These are phyloP conservation scores for Drosophila tsacasi DNA, from an alignment of 1,140 invertebrate genomes.

Conservation along the genomic window DNA sequence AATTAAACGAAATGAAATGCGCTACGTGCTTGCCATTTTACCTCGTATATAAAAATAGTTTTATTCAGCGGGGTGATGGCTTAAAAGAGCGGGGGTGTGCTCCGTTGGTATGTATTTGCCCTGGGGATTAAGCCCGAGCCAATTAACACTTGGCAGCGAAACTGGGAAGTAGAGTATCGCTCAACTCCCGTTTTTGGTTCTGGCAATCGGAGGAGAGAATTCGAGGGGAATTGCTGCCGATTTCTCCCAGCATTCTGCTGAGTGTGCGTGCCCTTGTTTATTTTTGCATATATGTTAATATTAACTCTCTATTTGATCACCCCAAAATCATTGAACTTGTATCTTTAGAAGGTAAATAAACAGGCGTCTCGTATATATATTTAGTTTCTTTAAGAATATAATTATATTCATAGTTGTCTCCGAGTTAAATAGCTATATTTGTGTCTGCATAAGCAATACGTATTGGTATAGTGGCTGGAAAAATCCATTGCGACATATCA, in stretches of 20 bases:
- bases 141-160: conserved; percentile 24
- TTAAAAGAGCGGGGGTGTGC: background rate
- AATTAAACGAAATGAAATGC: conserved; percentile 43
- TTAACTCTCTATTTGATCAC: background rate
- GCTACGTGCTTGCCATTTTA: conserved; percentile 27
- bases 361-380: background rate
- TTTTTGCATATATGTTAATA: conserved; percentile 18
- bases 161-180: conserved; percentile 9
- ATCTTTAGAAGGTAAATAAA: background rate
- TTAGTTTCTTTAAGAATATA: no score
- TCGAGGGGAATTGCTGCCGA: conserved; percentile 18
- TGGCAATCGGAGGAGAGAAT: conserved; percentile 13
- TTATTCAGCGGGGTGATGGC: background rate
- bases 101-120: background rate
- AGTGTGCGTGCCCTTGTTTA: conserved; percentile 2
- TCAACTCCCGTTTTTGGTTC: conserved; percentile 18
- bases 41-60: conserved; percentile 25
- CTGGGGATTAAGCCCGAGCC: conserved; percentile 17
- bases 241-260: conserved; percentile 11
- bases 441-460: no score
- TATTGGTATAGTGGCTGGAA: no score
- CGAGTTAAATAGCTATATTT: no score
- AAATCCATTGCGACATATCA: no score
- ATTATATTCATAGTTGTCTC: no score
- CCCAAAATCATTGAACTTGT: conserved; percentile 13